phyloP scores from a whole-genome alignment of 2,113 vertebrate species.

The Corapipo altera region DNA sequence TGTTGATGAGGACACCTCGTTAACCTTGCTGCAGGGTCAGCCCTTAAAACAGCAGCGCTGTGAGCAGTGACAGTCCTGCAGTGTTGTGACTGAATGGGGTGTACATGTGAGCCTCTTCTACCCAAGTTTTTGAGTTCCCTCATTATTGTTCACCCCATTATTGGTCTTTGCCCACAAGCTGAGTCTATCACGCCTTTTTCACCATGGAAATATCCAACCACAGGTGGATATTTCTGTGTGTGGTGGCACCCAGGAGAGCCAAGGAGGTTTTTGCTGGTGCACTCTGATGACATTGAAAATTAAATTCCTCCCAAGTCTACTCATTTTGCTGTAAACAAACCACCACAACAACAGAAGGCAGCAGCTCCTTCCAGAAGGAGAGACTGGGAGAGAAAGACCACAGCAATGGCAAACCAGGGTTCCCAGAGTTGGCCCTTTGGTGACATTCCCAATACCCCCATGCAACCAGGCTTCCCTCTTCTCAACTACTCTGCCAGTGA shows the following conservation, averaged over 20 bases:
- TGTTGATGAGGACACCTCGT: not conserved
- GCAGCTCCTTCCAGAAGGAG: not conserved
- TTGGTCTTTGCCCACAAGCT: not conserved
- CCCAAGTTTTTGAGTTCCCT: not conserved
- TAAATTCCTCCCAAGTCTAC: not conserved
- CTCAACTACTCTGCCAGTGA: not conserved
- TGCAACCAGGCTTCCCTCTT: not conserved
- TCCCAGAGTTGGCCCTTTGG: not conserved
- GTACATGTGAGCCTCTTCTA: not conserved
- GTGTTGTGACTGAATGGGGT: accelerated
- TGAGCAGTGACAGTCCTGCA: not conserved
- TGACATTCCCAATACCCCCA: not conserved
- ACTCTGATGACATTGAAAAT: not conserved
- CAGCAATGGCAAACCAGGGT: not conserved
- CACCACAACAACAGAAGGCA: not conserved
- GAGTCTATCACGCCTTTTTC: not conserved
- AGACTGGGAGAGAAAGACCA: not conserved
- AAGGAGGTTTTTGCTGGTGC: not conserved
- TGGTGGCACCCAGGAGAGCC: accelerated
- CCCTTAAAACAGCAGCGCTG: not conserved
- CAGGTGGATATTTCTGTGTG: not conserved
- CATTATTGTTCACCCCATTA: not conserved
- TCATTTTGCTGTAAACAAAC: not conserved
- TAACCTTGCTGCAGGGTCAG: not conserved
- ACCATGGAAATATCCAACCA: not conserved